Base-by-base conservation (phyloP, 2,113 vertebrate genomes). In the Climacteris rufus region DNA sequence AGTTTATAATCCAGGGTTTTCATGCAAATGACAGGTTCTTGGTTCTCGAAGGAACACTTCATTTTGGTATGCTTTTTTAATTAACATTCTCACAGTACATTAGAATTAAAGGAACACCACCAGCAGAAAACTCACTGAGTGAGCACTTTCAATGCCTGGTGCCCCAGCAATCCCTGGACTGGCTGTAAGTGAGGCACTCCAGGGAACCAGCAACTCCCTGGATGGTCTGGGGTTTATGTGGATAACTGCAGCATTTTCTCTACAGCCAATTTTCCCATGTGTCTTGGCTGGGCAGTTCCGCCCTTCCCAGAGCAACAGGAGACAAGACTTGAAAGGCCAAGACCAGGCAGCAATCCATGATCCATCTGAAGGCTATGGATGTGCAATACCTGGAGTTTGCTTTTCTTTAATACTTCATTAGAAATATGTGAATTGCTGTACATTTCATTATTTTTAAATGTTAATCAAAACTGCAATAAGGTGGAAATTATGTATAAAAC, bases 11-110 rank as follows among this genome's bases (percentile, higher is more conserved):
- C 89, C 81, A 45, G 44, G 57, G 78, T 76, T 96, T 96, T 95
- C 91, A 95, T 15, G 10, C 85, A 96, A 96, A 95, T 94, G 94
- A 92, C 94, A 95, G 92, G 94, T 94, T 86, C 95, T 95, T 81
- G 82, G 85, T 95, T 97, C 85, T 89, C 8, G 24, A 30, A 93
- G 75, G 68, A 80, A 59, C 25, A 92, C 63, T 96, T 78, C 37
- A 40, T 59, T 94, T 91, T 45, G 89, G 81, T 69, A 57, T 72
- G 74, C 82, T 83, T 86, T 88, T 90, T 83, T 71, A 94, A 96
- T 97, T 94, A 96, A 88, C 85, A 60, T 52, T 89, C 85, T 88
- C 90, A 68, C 49, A 27, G 85, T 24, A 30, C 1, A 3, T 88
- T 71, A 78, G 90, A 92, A 75, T 89, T 94, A 96, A 83, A 96